These are phyloP conservation scores for Ophraella communa DNA, from an alignment of 2,888 invertebrate species.

Conservation along the genomic window DNA sequence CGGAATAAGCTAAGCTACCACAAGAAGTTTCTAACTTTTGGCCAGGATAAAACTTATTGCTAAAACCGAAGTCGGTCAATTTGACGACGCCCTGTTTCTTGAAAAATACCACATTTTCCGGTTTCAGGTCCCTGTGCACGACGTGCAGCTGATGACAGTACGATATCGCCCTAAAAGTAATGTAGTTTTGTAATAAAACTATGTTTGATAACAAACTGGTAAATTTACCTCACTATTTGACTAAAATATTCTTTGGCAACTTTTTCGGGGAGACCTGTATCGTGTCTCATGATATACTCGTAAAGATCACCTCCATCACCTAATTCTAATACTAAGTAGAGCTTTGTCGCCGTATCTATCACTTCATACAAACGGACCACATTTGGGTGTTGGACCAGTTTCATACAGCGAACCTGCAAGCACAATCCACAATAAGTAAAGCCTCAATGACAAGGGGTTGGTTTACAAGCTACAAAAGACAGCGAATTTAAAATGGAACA, in stretches of 20 bases:
- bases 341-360: constrained; percentile 98
- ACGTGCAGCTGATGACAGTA: constrained; percentile 95
- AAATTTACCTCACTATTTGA: constrained; percentile 78
- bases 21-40: constrained; percentile 97
- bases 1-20: constrained; percentile 98
- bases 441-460: too few relatives aligned
- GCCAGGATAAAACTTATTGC: constrained; percentile 95
- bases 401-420: constrained; percentile 93
- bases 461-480: too few relatives aligned
- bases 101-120: constrained; percentile 99
- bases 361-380: constrained; percentile 98
- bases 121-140: constrained; percentile 93
- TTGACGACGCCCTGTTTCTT: constrained; percentile 96
- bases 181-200: neutral
- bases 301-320: constrained; percentile 99
- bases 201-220: neutral
- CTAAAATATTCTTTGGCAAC: constrained; percentile 91
- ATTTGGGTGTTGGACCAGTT: constrained; percentile 98
- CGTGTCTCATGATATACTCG: constrained; percentile 97
- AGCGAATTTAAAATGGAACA: too few relatives aligned
- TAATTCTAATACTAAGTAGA: constrained; percentile 94
- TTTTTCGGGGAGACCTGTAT: constrained; percentile 83
- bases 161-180: constrained; percentile 78
- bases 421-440: too few relatives aligned
- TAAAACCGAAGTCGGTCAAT: constrained; percentile 97